Evolutionary conservation across 2,113 vertebrate genomes (phyloP).

Genomic region (Lucifuga dentata): DNA sequence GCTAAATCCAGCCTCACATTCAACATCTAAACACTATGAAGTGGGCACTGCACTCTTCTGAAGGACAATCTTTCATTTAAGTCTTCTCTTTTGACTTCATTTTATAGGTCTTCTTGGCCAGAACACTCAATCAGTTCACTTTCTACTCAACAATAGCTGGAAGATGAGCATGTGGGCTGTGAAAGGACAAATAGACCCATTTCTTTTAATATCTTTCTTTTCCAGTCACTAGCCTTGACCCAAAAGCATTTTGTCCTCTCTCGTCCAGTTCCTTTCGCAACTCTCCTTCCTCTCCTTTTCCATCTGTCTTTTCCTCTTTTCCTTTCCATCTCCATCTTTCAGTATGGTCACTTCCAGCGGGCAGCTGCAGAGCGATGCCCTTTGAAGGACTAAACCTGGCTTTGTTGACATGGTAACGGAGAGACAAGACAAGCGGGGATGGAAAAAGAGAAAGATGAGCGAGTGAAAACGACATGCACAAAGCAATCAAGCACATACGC

Average conservation of each 20-base stretch:
- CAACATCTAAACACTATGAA: constrained; percentile 13
- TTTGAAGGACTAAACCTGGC: constrained; percentile 82
- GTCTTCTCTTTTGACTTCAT: constrained; percentile 21
- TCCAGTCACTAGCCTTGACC: constrained; percentile 53
- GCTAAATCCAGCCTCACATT: constrained; percentile 1
- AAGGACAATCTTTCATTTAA: constrained; percentile 15
- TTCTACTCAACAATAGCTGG: constrained; percentile 29
- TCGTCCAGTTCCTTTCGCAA: constrained; percentile 37
- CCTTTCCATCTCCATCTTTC: constrained; percentile 40
- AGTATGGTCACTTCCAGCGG: constrained; percentile 60
- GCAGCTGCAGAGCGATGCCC: constrained; percentile 69
- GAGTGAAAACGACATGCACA: constrained; percentile 38
- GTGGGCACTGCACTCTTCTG: not conserved
- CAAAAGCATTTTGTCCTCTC: constrained; percentile 36
- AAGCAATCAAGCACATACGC: too few species aligned
- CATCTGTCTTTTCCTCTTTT: constrained; percentile 43
- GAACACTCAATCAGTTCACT: constrained; percentile 34
- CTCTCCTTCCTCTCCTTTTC: constrained; percentile 44
- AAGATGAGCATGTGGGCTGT: constrained; percentile 45
- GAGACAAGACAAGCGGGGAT: constrained; percentile 48
- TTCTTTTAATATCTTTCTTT: constrained; percentile 46
- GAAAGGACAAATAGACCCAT: constrained; percentile 52
- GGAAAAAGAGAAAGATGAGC: constrained; percentile 39
- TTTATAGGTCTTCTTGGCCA: constrained; percentile 14
- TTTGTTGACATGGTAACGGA: constrained; percentile 82